Evolutionary conservation across 2,888 invertebrate species (phyloP).

Genomic region (Zaprionus lineosus): DNA sequence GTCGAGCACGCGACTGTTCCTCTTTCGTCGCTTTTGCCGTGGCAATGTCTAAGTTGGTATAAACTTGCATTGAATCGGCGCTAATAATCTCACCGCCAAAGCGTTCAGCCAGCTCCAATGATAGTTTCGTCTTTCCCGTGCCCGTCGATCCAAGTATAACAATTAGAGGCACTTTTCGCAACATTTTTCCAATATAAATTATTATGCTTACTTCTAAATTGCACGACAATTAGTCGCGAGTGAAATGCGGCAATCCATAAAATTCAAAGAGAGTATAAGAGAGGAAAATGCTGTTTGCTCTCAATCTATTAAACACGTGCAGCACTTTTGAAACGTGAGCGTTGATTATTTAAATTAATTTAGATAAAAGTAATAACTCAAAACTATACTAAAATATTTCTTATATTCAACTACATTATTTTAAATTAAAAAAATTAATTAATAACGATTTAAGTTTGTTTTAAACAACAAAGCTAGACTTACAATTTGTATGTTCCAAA

Average conservation of each 20-base stretch:
- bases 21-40: constrained; percentile 95
- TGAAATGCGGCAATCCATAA: not conserved
- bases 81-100: constrained; percentile 96
- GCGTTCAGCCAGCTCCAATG: constrained; percentile 93
- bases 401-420: too few relatives aligned
- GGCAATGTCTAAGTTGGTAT: constrained; percentile 94
- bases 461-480: constrained; percentile 7
- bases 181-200: constrained; percentile 65
- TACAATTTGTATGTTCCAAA: constrained; percentile 21
- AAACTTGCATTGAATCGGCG: constrained; percentile 99
- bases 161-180: constrained; percentile 88
- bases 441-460: not conserved
- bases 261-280: too few relatives aligned
- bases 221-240: constrained; percentile 13
- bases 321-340: too few relatives aligned
- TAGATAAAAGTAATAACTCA: too few relatives aligned
- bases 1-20: constrained; percentile 89
- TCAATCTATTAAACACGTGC: constrained; percentile 42
- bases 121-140: constrained; percentile 97
- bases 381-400: too few relatives aligned
- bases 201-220: constrained; percentile 28
- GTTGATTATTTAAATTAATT: too few relatives aligned
- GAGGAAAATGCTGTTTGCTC: too few relatives aligned
- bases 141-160: constrained; percentile 98
- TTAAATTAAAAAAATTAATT: too few relatives aligned